Evolutionary conservation across 2,888 invertebrate species (phyloP), one percentile per base, ranked within the genome.

Genomic region (Noctua janthina): DNA sequence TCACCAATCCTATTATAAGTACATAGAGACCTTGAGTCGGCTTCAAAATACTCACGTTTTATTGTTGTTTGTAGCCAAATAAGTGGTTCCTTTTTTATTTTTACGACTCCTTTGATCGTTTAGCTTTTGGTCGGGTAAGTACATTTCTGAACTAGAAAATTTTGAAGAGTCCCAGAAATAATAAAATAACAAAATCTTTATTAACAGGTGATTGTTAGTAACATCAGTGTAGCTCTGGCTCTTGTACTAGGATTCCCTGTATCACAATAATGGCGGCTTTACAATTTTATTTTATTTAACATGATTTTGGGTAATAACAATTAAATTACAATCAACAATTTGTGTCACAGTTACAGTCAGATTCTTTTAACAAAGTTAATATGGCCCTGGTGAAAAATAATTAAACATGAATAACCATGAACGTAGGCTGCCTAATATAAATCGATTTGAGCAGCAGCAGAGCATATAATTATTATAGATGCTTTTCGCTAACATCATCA

Each of bases 81-180:
- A 73, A 62, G 49, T 54, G 20, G 39, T 74, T 56, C 10, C 5
- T 39, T 3, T 13, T 74, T 35, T 66, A 46, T 46, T 70, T 59
- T 46, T 56, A 49, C n/a, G 35, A 71, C 49, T 76, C 1, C 46
- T 77, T 72, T 81, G 59, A 82, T 77, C 43, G 35, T 4, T 51
- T 29, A 7, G 23, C 15, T 76, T 71, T 67, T 71, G 23, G 15
- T 29, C 43, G 39, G 11, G 46, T 46, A 46, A 7, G 46, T 35
- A n/a, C 15, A 66, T 76, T 66, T 35, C n/a, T 67, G 11, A 29
- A 46, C 11, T 15, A 35, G 0, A n/a, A 72, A 70, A 46, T 43
- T 35, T 66, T 23, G 8, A 51, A 20, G 10, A 29, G 23, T 29
- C 17, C 2, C 8, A 46, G 15, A 54, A 43, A 70, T 2, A n/a